phyloP scores from a whole-genome alignment of 2,888 invertebrate species.

The Tetramorium bicarinatum region DNA sequence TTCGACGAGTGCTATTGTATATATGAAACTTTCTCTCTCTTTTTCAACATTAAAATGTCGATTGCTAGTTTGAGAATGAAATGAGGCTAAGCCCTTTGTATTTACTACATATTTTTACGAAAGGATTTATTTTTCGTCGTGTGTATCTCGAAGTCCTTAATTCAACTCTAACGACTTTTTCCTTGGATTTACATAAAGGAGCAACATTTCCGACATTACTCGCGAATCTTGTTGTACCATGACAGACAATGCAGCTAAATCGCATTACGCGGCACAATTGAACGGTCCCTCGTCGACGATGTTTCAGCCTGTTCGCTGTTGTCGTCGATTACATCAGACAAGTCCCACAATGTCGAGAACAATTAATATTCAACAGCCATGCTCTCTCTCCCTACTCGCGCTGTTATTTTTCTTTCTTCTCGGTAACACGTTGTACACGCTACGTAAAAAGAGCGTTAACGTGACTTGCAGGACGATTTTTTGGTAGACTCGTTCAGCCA shows the following conservation, averaged over 20 bases:
- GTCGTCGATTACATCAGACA: slow-evolving; percentile 18
- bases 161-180: not conserved
- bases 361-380: slow-evolving; percentile 69
- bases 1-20: not conserved
- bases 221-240: not conserved
- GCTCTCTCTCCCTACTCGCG: slow-evolving; percentile 35
- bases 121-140: not conserved
- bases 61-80: not conserved
- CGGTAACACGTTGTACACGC: slow-evolving; percentile 42
- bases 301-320: not conserved
- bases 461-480: slow-evolving; percentile 38
- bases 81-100: not conserved
- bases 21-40: not conserved
- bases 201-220: not conserved
- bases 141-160: not conserved
- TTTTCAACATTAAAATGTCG: not conserved
- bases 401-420: slow-evolving; percentile 44
- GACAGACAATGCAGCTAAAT: slow-evolving; percentile 16
- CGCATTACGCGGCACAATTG: slow-evolving; percentile 5
- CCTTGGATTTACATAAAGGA: not conserved
- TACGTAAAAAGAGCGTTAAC: slow-evolving; percentile 69
- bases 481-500: not conserved
- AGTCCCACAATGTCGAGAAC: slow-evolving; percentile 34
- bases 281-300: slow-evolving; percentile 2
- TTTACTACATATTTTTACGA: not conserved